Conservation (phyloP, 2,113 vertebrate species). For the Uria lomvia region DNA sequence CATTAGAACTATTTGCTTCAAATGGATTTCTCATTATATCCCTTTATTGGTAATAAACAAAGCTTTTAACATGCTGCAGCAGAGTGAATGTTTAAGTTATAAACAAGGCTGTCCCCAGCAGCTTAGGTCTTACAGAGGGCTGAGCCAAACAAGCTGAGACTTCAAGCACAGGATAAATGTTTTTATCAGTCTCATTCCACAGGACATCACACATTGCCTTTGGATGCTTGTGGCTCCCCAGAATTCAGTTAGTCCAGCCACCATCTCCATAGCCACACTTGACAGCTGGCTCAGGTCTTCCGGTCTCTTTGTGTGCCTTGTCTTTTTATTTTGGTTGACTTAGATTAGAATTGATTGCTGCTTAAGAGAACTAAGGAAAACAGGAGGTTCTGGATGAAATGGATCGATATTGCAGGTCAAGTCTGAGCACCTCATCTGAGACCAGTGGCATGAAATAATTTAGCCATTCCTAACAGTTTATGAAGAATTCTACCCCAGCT, state of each 20-base stretch:
- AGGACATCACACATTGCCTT: neutral
- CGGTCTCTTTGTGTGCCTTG: neutral
- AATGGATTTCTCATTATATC: conserved; percentile 58
- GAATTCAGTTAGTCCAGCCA: neutral
- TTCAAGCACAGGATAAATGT: neutral
- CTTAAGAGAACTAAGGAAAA: neutral
- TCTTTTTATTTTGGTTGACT: neutral
- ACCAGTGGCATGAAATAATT: neutral
- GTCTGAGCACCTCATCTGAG: neutral
- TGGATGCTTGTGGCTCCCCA: neutral
- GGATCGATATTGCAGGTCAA: neutral
- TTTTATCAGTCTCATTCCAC: neutral
- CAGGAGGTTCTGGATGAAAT: neutral
- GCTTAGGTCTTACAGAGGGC: neutral
- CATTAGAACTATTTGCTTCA: conserved; percentile 20
- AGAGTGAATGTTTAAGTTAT: neutral
- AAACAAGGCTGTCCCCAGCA: conserved; percentile 14
- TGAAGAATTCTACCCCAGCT: neutral
- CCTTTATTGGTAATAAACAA: neutral
- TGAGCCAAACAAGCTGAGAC: neutral
- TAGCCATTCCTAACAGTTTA: neutral
- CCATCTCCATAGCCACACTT: neutral
- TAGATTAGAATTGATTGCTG: neutral
- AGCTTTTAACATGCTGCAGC: conserved; percentile 8
- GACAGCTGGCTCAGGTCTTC: neutral